Base-by-base conservation (phyloP, 2,797 vertebrate species). In the Mico argentatus region DNA sequence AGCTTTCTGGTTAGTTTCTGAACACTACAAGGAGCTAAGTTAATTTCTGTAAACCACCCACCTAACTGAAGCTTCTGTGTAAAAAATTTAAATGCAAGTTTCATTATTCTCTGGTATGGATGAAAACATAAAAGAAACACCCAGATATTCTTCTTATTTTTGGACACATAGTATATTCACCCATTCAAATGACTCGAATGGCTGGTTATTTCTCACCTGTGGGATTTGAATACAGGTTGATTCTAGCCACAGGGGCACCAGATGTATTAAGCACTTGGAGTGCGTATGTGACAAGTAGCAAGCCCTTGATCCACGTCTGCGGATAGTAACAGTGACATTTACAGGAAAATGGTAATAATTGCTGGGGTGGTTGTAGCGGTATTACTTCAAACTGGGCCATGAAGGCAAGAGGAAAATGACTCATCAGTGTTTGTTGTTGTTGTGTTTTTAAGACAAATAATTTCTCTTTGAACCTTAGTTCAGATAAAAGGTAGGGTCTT, bases 51-150 rank as follows among this genome's bases (percentile, higher is more conserved):
- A 81, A 98, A 94, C 97, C 97, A 89, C 90, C 24, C 96, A 97
- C 95, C 98, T 95, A 22, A 97, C 97, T 96, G 26, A 90, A 97
- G 94, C 90, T 3, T 72, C 98, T 98, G 96, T 94, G 99, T 98
- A 98, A 98, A 96, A 96, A 98, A 99, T 98, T 95, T 95, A 98
- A 95, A 98, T 98, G 98, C 97, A 90, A 95, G 95, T 97, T 98
- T 98, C 98, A 98, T 98, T 98, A 98, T 98, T 98, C 98, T 97
- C 97, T 92, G 79, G 15, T 97, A 96, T 26, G 96, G 97, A 93
- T 86, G 88, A 92, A 86, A 93, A 90, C 83, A 20, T n/a, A 89
- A 50, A 44, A 70, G 41, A 57, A 94, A 80, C 80, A 81, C 13
- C 48, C 98, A 98, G 84, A 3, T 97, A 98, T 97, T 98, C 96